These are phyloP conservation scores for Meteorus cinctellus DNA, from an alignment of 2,888 invertebrate genomes.

Conservation along the genomic window DNA sequence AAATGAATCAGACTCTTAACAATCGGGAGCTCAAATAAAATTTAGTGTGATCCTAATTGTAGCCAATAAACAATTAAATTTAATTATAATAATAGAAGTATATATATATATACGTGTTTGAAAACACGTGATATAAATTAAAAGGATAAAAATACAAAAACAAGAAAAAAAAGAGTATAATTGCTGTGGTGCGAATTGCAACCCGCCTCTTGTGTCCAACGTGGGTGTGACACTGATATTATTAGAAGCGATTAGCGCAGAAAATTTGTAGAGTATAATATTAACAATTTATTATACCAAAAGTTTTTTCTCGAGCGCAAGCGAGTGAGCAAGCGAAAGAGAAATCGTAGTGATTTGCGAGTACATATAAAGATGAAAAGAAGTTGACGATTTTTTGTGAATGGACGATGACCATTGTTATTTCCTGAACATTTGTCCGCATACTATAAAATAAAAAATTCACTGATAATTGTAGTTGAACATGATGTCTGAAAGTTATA, in stretches of 20 bases:
- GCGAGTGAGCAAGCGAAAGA: not conserved
- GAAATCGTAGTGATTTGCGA: constrained; percentile 4
- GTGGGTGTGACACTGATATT: constrained; percentile 42
- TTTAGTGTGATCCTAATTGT: constrained; percentile 52
- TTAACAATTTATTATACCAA: constrained; percentile 17
- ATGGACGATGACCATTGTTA: not conserved
- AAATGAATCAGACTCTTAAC: constrained; percentile 38
- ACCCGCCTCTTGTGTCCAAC: constrained; percentile 10
- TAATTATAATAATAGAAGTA: constrained; percentile 36
- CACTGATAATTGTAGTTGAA: constrained; percentile 7
- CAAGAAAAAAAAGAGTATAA: constrained; percentile 32
- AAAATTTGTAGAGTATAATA: constrained; percentile 30
- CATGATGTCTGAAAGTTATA: constrained; percentile 9
- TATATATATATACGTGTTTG: constrained; percentile 19
- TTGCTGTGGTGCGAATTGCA: constrained; percentile 43
- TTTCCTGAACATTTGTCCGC: constrained; percentile 1
- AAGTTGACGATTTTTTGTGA: not conserved
- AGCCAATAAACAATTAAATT: constrained; percentile 44
- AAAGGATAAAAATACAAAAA: not conserved
- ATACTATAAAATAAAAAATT: not conserved
- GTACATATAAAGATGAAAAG: not conserved
- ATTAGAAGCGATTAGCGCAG: constrained; percentile 33
- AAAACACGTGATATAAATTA: not conserved
- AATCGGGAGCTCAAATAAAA: constrained; percentile 51
- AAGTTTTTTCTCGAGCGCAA: constrained; percentile 12